Evolutionary conservation across 2,113 vertebrate species (phyloP).

Genomic region (Pachypanchax playfairii): DNA sequence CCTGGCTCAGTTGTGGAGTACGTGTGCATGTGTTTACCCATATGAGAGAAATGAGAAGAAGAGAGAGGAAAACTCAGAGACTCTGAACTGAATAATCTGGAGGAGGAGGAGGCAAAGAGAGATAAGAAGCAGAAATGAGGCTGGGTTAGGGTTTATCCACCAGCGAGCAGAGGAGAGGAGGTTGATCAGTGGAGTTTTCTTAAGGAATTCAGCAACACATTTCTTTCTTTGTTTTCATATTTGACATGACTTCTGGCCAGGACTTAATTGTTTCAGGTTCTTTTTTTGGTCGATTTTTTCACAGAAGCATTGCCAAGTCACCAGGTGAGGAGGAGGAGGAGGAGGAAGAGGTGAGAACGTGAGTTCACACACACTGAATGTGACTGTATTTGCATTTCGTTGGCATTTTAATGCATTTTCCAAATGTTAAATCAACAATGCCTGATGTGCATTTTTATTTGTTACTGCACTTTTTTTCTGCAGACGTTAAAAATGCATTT

Average conservation of each 20-base stretch:
- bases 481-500: not conserved
- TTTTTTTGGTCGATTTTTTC: constrained; percentile 15
- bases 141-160: constrained; percentile 56
- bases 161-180: constrained; percentile 28
- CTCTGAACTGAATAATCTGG: constrained; percentile 57
- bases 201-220: constrained; percentile 30
- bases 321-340: constrained; percentile 52
- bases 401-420: no score
- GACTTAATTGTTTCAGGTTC: constrained; percentile 27
- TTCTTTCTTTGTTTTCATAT: not conserved
- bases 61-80: constrained; percentile 40
- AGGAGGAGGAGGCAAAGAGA: constrained; percentile 38
- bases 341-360: constrained; percentile 43
- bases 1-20: constrained; percentile 40
- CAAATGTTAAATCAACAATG: constrained; percentile 6
- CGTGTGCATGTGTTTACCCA: constrained; percentile 53
- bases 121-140: constrained; percentile 40
- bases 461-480: not conserved
- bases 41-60: constrained; percentile 30
- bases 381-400: constrained; percentile 3
- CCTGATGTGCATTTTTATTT: not conserved
- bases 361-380: constrained; percentile 15
- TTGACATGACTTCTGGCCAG: constrained; percentile 43
- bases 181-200: constrained; percentile 32
- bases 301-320: constrained; percentile 53